Conservation (phyloP, 2,888 invertebrate genomes). For the Megastigmus dorsalis region DNA sequence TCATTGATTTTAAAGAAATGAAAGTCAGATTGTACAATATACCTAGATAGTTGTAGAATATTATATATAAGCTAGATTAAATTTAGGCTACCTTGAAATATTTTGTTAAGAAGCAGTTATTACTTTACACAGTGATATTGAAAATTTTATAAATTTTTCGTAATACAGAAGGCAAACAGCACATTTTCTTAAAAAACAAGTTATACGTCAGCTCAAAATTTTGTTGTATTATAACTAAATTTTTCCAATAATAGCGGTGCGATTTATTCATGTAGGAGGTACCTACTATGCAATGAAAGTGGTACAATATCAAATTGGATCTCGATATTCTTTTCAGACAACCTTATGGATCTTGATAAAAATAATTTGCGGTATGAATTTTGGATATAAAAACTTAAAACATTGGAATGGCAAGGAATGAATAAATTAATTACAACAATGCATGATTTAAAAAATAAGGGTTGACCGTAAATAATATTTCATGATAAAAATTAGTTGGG, state of each 20-base stretch:
- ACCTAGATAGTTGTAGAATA: background rate
- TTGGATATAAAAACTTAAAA: background rate
- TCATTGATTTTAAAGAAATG: background rate
- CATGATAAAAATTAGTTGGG: background rate
- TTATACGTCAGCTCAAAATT: too few species aligned
- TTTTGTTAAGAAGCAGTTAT: constrained; percentile 6
- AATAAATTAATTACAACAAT: constrained; percentile 19
- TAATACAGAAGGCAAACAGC: too few species aligned
- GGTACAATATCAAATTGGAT: constrained; percentile 1
- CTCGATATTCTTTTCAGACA: background rate
- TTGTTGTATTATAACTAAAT: too few species aligned
- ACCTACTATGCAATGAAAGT: too few species aligned
- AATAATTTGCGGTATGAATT: background rate
- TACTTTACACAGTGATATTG: too few species aligned
- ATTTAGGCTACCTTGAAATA: background rate
- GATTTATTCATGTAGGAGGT: too few species aligned
- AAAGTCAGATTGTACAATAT: background rate
- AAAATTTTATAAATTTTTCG: too few species aligned
- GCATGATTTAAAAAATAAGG: background rate
- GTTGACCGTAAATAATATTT: background rate
- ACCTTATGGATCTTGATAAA: background rate
- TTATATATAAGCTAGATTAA: background rate
- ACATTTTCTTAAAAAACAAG: too few species aligned
- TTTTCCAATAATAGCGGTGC: too few species aligned
- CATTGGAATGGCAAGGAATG: background rate